Evolutionary conservation across 2,113 vertebrate species (phyloP), one percentile per base, ranked within the genome.

Genomic region (Craseonycteris thonglongyai): DNA sequence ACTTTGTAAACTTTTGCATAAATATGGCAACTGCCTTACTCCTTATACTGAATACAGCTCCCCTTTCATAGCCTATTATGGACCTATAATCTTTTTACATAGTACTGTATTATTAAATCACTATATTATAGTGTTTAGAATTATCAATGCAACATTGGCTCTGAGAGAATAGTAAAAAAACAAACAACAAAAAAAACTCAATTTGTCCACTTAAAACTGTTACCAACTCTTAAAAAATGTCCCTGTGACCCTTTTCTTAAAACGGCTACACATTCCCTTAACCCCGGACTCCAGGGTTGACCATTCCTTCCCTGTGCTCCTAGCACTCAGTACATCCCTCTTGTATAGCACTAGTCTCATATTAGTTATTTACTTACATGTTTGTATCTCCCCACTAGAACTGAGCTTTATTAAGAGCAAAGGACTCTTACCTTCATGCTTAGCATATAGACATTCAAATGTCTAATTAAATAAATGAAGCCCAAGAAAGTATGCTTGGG

Each of bases 391-490:
- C 22, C 30, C 35, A 33, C 51, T 78, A 54, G 40, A n/a, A 35
- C 49, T 26, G 45, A 75, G 54, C n/a, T 71, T 80, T 45, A 4
- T 35, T 35, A 63, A 96, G 3, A 86, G 74, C 54, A 76, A 92
- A 81, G 68, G 24, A 82, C 49, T 85, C 78, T 61, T 72, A 63
- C 22, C 28, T 88, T 88, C 40, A 58, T 15, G 35, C 13, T 54
- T 79, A 35, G 38, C 65, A 95, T n/a, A 33, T 0, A 78, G 42
- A 66, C 51, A 81, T 58, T 51, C 40, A 75, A 71, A 76, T 65
- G n/a, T n/a, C 76, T 68, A 79, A 38, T 56, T 83, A 84, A 82
- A 59, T 86, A 74, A 72, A 74, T 78, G 49, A 95, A 92, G 51
- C 22, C 61, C 28, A 47, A 90, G 71, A 76, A 92, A 81, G 35